These are phyloP conservation scores for Drosophila eohydei DNA, from an alignment of 2,888 invertebrate species.

Conservation along the genomic window DNA sequence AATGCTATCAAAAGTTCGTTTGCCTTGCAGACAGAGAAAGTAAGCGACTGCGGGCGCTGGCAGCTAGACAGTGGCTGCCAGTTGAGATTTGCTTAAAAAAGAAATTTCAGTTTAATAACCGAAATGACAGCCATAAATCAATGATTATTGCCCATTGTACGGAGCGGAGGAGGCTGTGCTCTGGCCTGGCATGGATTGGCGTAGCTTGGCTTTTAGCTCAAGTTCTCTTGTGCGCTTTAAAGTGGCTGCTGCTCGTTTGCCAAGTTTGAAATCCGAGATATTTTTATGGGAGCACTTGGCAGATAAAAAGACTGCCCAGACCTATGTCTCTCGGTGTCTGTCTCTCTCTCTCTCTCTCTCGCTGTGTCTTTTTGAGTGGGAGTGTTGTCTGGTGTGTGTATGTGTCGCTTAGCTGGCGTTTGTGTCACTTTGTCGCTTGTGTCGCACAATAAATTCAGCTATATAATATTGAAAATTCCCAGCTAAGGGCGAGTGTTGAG, in stretches of 20 bases:
- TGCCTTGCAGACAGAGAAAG: conserved; percentile 15
- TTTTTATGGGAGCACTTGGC: conserved; percentile 51
- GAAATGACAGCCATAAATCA: conserved; percentile 81
- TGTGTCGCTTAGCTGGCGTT: conserved; percentile 21
- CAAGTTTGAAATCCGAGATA: conserved; percentile 46
- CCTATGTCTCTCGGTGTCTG: conserved; percentile 1
- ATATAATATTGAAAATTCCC: conserved; percentile 61
- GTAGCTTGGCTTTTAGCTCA: conserved; percentile 15
- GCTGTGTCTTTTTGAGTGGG: not conserved
- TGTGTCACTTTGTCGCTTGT: conserved; percentile 39
- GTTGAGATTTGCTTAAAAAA: conserved; percentile 38
- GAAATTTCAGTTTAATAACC: conserved; percentile 74
- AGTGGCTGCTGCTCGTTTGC: conserved; percentile 30
- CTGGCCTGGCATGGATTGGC: not conserved
- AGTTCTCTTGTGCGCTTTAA: conserved; percentile 49
- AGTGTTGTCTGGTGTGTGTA: conserved; percentile 1
- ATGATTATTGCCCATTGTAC: conserved; percentile 77
- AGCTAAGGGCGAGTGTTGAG: conserved; percentile 46
- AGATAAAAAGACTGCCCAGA: conserved; percentile 58
- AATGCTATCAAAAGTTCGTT: conserved; percentile 43
- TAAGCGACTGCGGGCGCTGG: not conserved
- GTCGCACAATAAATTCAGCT: conserved; percentile 51
- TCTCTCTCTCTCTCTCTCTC: not conserved
- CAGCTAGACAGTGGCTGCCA: conserved; percentile 25
- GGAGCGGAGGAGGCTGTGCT: not conserved